A percentile compares a stretch with the other conserved stretches of the same genome.
These are phyloP conservation scores for Hippoglossus hippoglossus DNA, from an alignment of 2,797 vertebrate genomes.

Conservation along the genomic window DNA sequence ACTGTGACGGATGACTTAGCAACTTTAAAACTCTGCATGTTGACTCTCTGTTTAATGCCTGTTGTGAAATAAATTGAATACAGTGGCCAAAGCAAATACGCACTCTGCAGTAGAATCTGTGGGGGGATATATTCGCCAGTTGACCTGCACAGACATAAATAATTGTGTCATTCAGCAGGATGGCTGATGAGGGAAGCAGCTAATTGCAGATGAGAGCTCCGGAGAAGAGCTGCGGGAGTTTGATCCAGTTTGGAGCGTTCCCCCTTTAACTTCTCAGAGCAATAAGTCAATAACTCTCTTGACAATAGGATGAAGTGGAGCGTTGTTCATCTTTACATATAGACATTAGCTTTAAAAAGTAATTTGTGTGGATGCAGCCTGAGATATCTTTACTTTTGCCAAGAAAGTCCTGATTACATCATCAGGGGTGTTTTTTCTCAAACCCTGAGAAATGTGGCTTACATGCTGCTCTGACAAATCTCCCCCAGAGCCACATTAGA, in stretches of 20 bases:
- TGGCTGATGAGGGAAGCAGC: conserved; percentile 17
- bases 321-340: no score
- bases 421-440: no score
- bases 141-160: conserved; percentile 23
- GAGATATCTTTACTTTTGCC: no score
- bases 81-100: conserved; percentile 26
- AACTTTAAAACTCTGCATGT: conserved; percentile 9
- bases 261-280: neutral
- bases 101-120: conserved; percentile 9
- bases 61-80: conserved; percentile 36
- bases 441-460: no score
- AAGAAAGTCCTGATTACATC: neutral
- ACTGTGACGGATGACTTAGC: conserved; percentile 31
- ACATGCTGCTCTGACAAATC: no score
- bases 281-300: neutral
- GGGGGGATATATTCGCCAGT: conserved; percentile 20
- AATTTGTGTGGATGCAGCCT: no score
- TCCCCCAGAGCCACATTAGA: no score
- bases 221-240: neutral
- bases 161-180: conserved; percentile 24
- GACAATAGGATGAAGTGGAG: no score
- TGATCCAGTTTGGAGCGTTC: neutral
- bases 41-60: conserved; percentile 27
- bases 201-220: conserved; percentile 3
- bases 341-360: no score